These are phyloP conservation scores for Parochlus steinenii DNA, from an alignment of 2,888 invertebrate species.

Conservation along the genomic window DNA sequence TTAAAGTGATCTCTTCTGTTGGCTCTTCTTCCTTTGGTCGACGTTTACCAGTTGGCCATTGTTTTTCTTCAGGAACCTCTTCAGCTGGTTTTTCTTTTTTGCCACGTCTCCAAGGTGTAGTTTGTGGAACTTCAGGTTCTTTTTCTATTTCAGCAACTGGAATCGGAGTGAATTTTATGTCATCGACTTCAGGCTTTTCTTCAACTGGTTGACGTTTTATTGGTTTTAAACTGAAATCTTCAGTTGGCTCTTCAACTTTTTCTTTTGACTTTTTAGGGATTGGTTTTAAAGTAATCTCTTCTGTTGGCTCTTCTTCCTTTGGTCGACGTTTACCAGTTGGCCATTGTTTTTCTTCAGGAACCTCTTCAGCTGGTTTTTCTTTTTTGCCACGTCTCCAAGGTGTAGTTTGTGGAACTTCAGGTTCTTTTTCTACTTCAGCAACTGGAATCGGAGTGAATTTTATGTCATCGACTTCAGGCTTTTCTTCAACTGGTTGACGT, in stretches of 20 bases:
- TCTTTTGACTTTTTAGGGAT: slow-evolving; percentile 22
- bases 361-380: slow-evolving; percentile 26
- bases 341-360: slow-evolving; percentile 23
- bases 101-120: slow-evolving; percentile 14
- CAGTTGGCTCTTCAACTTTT: slow-evolving; percentile 17
- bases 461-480: slow-evolving; percentile 18
- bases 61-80: slow-evolving; percentile 23
- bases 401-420: slow-evolving; percentile 15
- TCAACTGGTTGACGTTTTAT: slow-evolving; percentile 23
- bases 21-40: slow-evolving; percentile 24
- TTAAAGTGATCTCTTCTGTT: slow-evolving; percentile 33
- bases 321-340: slow-evolving; percentile 24
- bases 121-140: slow-evolving; percentile 22
- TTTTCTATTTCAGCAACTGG: slow-evolving; percentile 15
- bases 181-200: slow-evolving; percentile 28
- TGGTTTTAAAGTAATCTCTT: slow-evolving; percentile 34
- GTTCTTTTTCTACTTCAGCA: slow-evolving; percentile 18
- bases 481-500: slow-evolving; percentile 16
- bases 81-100: slow-evolving; percentile 22
- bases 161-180: slow-evolving; percentile 6
- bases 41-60: slow-evolving; percentile 24
- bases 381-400: slow-evolving; percentile 29
- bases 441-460: slow-evolving; percentile 17
- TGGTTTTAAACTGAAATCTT: slow-evolving; percentile 19
- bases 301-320: slow-evolving; percentile 26